Evolutionary conservation across 1,140 invertebrate genomes (phyloP), one percentile per base, ranked within the genome.

Genomic region (Vanessa tameamea): DNA sequence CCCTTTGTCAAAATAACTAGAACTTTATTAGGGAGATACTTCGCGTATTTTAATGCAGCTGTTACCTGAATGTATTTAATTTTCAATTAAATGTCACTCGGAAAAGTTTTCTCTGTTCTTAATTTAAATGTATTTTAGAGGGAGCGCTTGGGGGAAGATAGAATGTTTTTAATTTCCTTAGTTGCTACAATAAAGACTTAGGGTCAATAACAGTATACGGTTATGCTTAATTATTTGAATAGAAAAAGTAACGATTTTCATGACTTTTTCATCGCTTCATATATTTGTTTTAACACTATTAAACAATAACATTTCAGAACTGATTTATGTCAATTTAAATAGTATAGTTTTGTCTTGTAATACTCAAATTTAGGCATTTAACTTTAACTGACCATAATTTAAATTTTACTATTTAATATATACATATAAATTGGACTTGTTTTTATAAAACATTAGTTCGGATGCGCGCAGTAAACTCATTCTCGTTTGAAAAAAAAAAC

Each of bases 11-110:
- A 74, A 66, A 64, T 61, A 65, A 16, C 50, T 73, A 63, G 50
- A 59, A 50, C 64, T 68, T 73, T 73, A 63, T 67, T 73, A 61
- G 23, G 31, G 66, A 31, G 31, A 57, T 59, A 37, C 53, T 50
- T 47, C 16, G 64, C 47, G 64, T 53, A 73, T 66, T 68, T 63
- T 68, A 73, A 73, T 73, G 72, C 65, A 73, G 72, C 72, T 73
- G 72, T 73, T 73, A 64, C 72, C 65, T 57, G 59, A 73, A 67
- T 57, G 66, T 74, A 55, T 74, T 74, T 74, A 61, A 61, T 50
- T 73, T 73, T 68, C 65, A 74, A 63, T 74, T 68, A 73, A 64
- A 68, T 69, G 72, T 69, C 67, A 74, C 64, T 75, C 64, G 55
- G n/a, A 20, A 71, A 71, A 75, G 63, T 71, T 75, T 75, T 66